Evolutionary conservation across 1,140 invertebrate species (phyloP), one percentile per base, ranked within the genome.

Genomic region (silkworm (Bombyx mori)): DNA sequence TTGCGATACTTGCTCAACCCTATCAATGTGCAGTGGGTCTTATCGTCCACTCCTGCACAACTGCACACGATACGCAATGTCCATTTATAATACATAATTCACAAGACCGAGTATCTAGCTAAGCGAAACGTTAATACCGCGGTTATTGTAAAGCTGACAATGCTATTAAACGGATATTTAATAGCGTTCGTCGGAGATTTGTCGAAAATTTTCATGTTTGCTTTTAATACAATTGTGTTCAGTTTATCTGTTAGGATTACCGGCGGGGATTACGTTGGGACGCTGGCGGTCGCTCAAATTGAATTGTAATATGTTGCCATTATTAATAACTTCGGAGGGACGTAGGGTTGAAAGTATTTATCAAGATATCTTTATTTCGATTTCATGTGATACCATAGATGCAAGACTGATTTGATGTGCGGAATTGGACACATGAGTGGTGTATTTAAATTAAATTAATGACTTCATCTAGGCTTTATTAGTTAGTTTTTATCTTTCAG

Each of bases 201-300:
- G 71, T 49, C 68, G 54, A 35, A 76, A 73, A 79, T 75, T 75
- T 79, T 79, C 74, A 75, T 78, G 77, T 79, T 73, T 75, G 73
- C 78, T 76, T 74, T 81, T 75, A 77, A 81, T 79, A 77, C 82
- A 84, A 84, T 84, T 84, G 79, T 84, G 68, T 72, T 69, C 65
- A 78, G 79, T 82, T 79, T 80, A 77, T 79, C 79, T 82, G 72
- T 67, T 69, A 62, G 77, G 82, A 85, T 85, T 85, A 85, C 68
- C 62, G 47, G 49, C 60, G 62, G 56, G 68, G 77, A 77, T 79
- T 81, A 80, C 69, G 63, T 26, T 43, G 52, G 42, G 48, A 60
- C 69, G 72, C 65, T 69, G 68, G 68, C 54, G 65, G 53, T 65
- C 70, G 75, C 59, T 77, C 78, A 84, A 84, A 84, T 84, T 84